phyloP scores from a whole-genome alignment of 2,113 vertebrate species.

The Holacanthus passer region DNA sequence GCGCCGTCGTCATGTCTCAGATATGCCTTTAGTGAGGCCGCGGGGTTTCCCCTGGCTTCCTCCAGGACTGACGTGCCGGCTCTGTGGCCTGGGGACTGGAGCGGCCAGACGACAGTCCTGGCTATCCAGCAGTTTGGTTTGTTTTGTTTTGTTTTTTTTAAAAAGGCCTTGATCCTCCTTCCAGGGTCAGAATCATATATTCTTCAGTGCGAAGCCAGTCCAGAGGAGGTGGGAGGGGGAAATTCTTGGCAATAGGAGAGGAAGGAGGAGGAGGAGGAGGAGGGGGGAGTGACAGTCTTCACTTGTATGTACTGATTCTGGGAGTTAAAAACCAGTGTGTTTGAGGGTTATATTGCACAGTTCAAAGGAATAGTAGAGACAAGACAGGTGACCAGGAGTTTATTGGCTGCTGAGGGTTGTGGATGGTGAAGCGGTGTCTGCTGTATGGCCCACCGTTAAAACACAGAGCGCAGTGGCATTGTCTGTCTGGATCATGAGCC shows the following conservation, averaged over 20 bases:
- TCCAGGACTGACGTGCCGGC: constrained; percentile 42
- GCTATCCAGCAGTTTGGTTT: constrained; percentile 15
- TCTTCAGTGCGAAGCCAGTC: constrained; percentile 51
- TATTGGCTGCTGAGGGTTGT: constrained; percentile 54
- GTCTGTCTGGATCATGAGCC: constrained; percentile 56
- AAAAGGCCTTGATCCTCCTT: constrained; percentile 54
- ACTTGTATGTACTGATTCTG: constrained; percentile 36
- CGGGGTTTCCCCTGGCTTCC: constrained; percentile 48
- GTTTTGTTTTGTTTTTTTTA: not conserved
- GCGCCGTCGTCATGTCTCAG: constrained; percentile 38
- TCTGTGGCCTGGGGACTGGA: constrained; percentile 41
- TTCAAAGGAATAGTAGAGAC: constrained; percentile 46
- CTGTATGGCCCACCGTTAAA: constrained; percentile 48
- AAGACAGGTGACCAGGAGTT: constrained; percentile 48
- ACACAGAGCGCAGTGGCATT: constrained; percentile 48
- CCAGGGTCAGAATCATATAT: constrained; percentile 54
- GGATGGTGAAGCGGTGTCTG: constrained; percentile 63
- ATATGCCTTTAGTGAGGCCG: constrained; percentile 38
- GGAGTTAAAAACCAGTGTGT: constrained; percentile 42
- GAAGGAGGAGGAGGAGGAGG: constrained; percentile 19
- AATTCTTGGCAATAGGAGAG: constrained; percentile 73
- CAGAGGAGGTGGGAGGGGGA: constrained; percentile 33
- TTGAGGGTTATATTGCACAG: constrained; percentile 67
- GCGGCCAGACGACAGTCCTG: constrained; percentile 23
- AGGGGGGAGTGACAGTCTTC: constrained; percentile 53